Evolutionary conservation across 2,113 vertebrate species (phyloP).

Genomic region (Paramisgurnus dabryanus): DNA sequence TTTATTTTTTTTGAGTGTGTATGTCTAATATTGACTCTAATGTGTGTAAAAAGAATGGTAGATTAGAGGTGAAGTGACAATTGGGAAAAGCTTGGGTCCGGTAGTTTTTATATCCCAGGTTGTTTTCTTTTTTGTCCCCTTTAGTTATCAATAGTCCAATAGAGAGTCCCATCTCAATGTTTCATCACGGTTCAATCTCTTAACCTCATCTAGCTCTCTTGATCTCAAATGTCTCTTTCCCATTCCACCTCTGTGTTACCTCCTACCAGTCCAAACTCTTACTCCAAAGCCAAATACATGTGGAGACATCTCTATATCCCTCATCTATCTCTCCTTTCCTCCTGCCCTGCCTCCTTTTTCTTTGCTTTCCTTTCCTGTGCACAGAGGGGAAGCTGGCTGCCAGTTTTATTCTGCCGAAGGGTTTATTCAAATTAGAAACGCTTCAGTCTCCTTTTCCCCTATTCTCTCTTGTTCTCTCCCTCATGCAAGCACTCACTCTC

Average conservation of each 20-base stretch:
- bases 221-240: conserved; percentile 56
- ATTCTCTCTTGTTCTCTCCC: conserved; percentile 19
- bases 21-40: too few relatives aligned
- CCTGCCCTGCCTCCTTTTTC: conserved; percentile 57
- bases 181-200: conserved; percentile 64
- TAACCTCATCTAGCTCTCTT: conserved; percentile 57
- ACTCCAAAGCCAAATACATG: conserved; percentile 68
- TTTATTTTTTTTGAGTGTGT: too few relatives aligned
- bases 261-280: conserved; percentile 62
- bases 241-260: conserved; percentile 62
- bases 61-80: not conserved
- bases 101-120: conserved; percentile 18
- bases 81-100: conserved; percentile 32
- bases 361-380: conserved; percentile 66
- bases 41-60: not conserved
- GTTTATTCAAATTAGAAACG: conserved; percentile 85
- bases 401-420: conserved; percentile 81
- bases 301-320: conserved; percentile 75
- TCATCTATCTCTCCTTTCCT: conserved; percentile 69
- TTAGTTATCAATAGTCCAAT: not conserved
- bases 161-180: conserved; percentile 63
- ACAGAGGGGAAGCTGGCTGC: conserved; percentile 79
- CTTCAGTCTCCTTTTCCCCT: conserved; percentile 71
- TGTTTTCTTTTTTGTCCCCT: conserved; percentile 16
- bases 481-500: conserved; percentile 38